Conservation (phyloP, 2,888 invertebrate species). For the Aphrophora alni region DNA sequence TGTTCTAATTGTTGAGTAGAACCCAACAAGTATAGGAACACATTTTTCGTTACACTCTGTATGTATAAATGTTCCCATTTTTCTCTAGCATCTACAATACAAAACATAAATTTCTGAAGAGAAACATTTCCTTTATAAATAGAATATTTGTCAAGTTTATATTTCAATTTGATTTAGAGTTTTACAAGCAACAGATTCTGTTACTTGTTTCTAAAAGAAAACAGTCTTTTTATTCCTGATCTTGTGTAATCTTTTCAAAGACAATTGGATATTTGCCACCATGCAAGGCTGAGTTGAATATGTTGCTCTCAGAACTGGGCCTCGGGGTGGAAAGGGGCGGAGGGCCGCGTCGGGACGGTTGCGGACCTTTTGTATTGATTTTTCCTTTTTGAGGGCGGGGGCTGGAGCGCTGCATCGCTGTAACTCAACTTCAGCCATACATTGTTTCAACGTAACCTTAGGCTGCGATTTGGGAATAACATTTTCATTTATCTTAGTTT, state of each 20-base stretch:
- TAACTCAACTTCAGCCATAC: neutral
- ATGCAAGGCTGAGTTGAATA: neutral
- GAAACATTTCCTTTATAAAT: too few species aligned
- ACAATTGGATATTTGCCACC: neutral
- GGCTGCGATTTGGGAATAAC: too few species aligned
- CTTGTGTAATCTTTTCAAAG: neutral
- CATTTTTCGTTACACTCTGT: too few species aligned
- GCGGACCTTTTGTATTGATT: conserved; percentile 28
- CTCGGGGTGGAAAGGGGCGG: neutral
- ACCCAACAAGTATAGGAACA: too few species aligned
- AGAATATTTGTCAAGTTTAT: too few species aligned
- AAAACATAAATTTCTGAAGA: too few species aligned
- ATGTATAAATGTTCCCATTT: too few species aligned
- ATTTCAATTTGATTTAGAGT: too few species aligned
- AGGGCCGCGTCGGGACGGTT: neutral
- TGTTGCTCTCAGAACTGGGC: neutral
- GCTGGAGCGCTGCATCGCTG: neutral
- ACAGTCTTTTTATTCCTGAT: neutral
- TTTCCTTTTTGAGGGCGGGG: conserved; percentile 25
- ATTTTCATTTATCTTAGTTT: too few species aligned
- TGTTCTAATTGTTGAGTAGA: too few species aligned
- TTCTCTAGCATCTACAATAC: too few species aligned
- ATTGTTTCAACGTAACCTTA: neutral
- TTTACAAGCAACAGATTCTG: too few species aligned
- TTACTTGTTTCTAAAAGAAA: neutral